Evolutionary conservation across 2,888 invertebrate genomes (phyloP), one percentile per base, ranked within the genome.

Genomic region (Branchipolynoe longqiensis): DNA sequence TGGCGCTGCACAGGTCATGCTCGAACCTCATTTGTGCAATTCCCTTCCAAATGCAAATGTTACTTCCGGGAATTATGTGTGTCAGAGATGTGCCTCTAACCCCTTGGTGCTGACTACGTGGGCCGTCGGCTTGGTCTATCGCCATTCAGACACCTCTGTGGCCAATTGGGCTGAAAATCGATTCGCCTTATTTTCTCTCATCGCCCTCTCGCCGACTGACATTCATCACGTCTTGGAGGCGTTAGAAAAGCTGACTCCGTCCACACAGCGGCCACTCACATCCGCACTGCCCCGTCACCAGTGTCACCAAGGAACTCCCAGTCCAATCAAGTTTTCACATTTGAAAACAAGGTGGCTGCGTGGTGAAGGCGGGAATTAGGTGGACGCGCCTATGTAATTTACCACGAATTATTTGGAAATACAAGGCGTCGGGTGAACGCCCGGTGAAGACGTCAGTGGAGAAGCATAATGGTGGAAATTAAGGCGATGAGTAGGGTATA

Each of bases 291-390:
- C 8, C 28, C 22, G 36, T 36, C 69, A 36, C 69, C 69, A 69
- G 31, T 25, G 4, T 41, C 14, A 41, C 18, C 31, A 28, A 54
- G 28, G n/a, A n/a, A 48, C 31, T 78, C 78, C 41, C 78, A 78
- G n/a, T n/a, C n/a, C 78, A 48, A n/a, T 78, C 54, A 78, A 78
- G 41, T 78, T 78, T 78, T 78, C 78, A 78, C 41, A 78, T 78
- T 78, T 78, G 78, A 78, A 78, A 78, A 78, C 78, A 78, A 78
- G 48, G 41, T 78, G 48, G 28, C 33, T 18, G 48, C 48, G 31
- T 28, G n/a, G 28, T 48, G 25, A 78, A 48, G 48, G 78, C 28
- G 25, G 48, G 78, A 78, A 78, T 78, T 78, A 78, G 78, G 22
- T 4, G 4, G 31, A 3, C 8, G 14, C 78, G 28, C 48, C 28